phyloP scores from a whole-genome alignment of 2,113 vertebrate species.

The Malurus melanocephalus region DNA sequence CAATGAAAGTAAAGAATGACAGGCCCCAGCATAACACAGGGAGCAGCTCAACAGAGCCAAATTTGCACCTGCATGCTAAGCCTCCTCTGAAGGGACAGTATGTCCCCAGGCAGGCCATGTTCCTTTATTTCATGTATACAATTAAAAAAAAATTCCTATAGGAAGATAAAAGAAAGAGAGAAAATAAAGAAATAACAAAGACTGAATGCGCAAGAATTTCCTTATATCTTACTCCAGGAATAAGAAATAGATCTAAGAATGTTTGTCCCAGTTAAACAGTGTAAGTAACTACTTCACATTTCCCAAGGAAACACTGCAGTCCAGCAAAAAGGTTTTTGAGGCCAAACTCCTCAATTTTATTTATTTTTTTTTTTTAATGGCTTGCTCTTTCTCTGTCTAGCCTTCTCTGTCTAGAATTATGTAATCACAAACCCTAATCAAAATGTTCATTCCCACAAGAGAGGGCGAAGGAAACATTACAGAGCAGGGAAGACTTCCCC shows the following conservation, averaged over 20 bases:
- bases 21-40: background rate
- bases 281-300: constrained; percentile 23
- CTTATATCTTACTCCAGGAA: background rate
- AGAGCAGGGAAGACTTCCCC: background rate
- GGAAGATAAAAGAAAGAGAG: background rate
- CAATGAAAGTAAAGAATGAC: background rate
- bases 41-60: background rate
- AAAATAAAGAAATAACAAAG: background rate
- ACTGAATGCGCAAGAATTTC: background rate
- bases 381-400: background rate
- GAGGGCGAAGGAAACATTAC: background rate
- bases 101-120: background rate
- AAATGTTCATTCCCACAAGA: constrained; percentile 22
- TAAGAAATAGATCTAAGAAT: background rate
- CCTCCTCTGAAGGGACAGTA: background rate
- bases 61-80: background rate
- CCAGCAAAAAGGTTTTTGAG: constrained; percentile 5
- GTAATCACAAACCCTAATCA: constrained; percentile 8
- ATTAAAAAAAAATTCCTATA: background rate
- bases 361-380: background rate
- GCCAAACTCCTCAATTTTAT: background rate
- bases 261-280: constrained; percentile 14
- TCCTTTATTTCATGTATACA: background rate
- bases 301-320: background rate
- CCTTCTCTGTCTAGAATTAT: constrained; percentile 2